Conservation (phyloP, 2,888 invertebrate species). For the Drosophila phalerata region DNA sequence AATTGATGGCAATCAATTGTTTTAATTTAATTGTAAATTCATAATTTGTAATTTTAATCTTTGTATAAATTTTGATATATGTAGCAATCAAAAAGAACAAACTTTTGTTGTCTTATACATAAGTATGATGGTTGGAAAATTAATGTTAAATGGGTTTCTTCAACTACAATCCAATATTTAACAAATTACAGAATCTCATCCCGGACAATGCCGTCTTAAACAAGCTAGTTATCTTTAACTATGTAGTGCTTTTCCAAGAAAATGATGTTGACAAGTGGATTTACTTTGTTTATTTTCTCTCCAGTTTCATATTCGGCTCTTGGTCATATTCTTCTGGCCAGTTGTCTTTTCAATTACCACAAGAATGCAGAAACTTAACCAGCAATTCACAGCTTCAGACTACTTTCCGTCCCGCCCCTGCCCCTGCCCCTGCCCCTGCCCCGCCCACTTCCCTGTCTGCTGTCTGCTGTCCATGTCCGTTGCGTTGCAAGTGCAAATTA, state of each 20-base stretch:
- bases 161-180: too few relatives aligned
- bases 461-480: conserved; percentile 39
- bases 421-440: background rate
- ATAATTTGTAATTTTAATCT: too few relatives aligned
- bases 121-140: too few relatives aligned
- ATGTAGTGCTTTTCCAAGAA: background rate
- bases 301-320: conserved; percentile 27
- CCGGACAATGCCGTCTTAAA: background rate
- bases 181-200: too few relatives aligned
- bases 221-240: background rate
- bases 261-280: conserved; percentile 33
- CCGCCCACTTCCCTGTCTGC: conserved; percentile 4
- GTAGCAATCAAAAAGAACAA: too few relatives aligned
- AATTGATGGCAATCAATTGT: too few relatives aligned
- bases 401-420: background rate
- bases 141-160: too few relatives aligned
- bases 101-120: too few relatives aligned
- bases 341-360: conserved; percentile 74
- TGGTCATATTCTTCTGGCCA: conserved; percentile 46
- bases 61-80: too few relatives aligned
- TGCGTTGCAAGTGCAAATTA: conserved; percentile 79
- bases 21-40: background rate
- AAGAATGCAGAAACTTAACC: conserved; percentile 53
- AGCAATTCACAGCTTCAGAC: conserved; percentile 26
- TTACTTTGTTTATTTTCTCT: conserved; percentile 33